Conservation (phyloP, 2,797 vertebrate genomes). For the Okamejei kenojei region DNA sequence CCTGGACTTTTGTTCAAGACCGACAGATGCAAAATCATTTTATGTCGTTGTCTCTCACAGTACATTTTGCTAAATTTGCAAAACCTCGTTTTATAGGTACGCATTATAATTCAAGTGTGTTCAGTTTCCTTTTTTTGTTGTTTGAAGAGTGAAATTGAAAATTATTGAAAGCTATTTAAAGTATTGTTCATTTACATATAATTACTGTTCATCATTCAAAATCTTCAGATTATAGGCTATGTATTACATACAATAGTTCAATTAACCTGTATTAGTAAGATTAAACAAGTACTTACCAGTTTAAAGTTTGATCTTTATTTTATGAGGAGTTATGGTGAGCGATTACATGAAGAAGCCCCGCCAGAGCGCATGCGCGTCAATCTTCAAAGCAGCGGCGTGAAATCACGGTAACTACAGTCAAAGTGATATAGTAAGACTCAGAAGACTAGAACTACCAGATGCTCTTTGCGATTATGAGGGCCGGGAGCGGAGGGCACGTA, state of each 20-base stretch:
- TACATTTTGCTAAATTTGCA: neutral
- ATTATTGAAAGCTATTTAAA: neutral
- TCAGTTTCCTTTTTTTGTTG: neutral
- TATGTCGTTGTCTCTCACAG: neutral
- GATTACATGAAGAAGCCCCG: no score
- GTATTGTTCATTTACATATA: slow-evolving; percentile 5
- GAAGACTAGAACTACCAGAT: no score
- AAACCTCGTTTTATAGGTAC: slow-evolving; percentile 1
- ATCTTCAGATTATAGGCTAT: neutral
- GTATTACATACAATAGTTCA: neutral
- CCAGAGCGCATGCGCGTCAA: no score
- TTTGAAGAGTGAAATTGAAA: neutral
- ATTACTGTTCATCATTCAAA: neutral
- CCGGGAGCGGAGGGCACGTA: no score
- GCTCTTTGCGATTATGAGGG: no score
- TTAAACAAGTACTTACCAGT: no score
- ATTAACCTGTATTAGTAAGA: neutral
- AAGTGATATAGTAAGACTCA: no score
- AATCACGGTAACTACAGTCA: no score
- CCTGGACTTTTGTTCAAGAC: neutral
- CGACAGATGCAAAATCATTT: neutral
- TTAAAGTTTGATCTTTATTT: no score
- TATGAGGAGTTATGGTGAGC: no score
- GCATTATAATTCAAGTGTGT: neutral
- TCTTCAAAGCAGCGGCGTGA: no score